These are phyloP conservation scores for Brenthis ino DNA, from an alignment of 2,888 invertebrate species.

Conservation along the genomic window DNA sequence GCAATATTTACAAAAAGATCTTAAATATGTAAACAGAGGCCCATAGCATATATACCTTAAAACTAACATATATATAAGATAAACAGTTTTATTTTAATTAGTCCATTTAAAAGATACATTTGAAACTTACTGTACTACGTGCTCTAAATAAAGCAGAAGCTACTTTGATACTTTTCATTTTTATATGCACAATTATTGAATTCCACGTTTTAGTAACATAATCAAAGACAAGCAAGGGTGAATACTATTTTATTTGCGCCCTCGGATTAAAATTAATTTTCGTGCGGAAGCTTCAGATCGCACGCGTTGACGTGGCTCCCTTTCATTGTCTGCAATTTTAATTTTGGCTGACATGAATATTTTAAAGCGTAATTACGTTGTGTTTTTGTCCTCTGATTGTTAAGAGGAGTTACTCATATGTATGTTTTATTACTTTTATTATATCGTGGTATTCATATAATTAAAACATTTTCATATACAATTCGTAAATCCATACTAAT, in stretches of 20 bases:
- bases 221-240: constrained; percentile 68
- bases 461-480: not conserved
- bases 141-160: not conserved
- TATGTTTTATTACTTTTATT: constrained; percentile 5
- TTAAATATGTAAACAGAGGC: too few species aligned
- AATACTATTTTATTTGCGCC: constrained; percentile 75
- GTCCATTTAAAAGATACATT: too few species aligned
- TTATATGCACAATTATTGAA: constrained; percentile 29
- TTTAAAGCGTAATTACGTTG: constrained; percentile 40
- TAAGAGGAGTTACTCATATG: constrained; percentile 40
- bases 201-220: constrained; percentile 53
- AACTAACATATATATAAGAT: too few species aligned
- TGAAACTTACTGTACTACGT: too few species aligned
- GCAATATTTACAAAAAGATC: too few species aligned
- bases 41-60: too few species aligned
- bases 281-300: constrained; percentile 66
- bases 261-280: constrained; percentile 78
- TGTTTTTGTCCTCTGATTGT: constrained; percentile 44
- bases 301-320: constrained; percentile 51
- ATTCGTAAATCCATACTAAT: not conserved
- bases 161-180: not conserved
- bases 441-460: not conserved
- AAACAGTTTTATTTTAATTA: too few species aligned
- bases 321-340: constrained; percentile 69
- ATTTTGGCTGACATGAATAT: constrained; percentile 68